A percentile compares a stretch with the other conserved stretches of the same genome.
Conservation (phyloP, 2,888 invertebrate species). For the Apotomis capreana region DNA sequence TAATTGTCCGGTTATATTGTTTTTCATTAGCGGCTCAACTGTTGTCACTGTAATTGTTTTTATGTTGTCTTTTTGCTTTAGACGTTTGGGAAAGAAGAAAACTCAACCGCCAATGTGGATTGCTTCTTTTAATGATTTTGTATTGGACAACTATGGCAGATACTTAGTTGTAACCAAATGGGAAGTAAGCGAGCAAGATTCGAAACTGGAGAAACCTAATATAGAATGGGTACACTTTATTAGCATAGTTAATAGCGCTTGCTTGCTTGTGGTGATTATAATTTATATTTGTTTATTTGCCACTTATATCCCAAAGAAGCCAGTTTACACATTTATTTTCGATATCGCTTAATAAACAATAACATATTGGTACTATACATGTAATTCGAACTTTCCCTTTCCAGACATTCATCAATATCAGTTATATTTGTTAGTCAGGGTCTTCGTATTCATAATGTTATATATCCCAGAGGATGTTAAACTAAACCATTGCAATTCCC, state of each 20-base stretch:
- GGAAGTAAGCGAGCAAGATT: constrained; percentile 24
- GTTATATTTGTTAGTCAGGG: no score
- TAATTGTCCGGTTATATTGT: constrained; percentile 54
- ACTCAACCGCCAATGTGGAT: constrained; percentile 49
- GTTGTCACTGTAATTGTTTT: constrained; percentile 50
- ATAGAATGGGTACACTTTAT: constrained; percentile 55
- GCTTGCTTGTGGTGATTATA: constrained; percentile 42
- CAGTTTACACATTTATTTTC: not conserved
- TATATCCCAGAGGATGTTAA: no score
- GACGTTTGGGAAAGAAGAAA: constrained; percentile 46
- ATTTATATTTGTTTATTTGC: constrained; percentile 52
- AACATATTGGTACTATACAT: not conserved
- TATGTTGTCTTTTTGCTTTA: constrained; percentile 50
- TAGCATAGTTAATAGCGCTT: constrained; percentile 51
- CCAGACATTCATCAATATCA: no score
- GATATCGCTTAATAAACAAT: constrained; percentile 17
- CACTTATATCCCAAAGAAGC: constrained; percentile 49
- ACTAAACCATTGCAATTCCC: no score
- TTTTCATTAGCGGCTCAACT: constrained; percentile 56
- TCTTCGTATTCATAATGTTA: no score
- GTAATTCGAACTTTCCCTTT: not conserved
- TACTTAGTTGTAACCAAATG: constrained; percentile 52
- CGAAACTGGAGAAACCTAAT: constrained; percentile 29
- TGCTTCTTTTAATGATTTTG: constrained; percentile 47
- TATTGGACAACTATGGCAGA: constrained; percentile 46